Conservation (phyloP, 2,797 vertebrate species). For the Corythornis leucogaster region DNA sequence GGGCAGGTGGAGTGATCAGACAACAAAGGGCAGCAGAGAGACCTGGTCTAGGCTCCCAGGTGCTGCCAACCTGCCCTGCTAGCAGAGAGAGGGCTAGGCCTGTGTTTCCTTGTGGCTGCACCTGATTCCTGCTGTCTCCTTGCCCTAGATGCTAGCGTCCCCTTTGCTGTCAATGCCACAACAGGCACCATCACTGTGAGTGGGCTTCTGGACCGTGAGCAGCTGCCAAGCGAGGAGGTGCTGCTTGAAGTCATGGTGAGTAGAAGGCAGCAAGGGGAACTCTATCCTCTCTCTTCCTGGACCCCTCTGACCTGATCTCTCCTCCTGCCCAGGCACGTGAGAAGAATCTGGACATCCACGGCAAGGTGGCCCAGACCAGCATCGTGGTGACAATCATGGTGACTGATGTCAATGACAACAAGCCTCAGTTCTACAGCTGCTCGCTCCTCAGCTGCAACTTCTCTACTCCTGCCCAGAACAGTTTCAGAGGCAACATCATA, state of each 20-base stretch:
- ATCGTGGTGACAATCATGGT: constrained; percentile 82
- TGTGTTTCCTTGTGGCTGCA: not conserved
- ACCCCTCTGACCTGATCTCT: not conserved
- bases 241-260: constrained; percentile 84
- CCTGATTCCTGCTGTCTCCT: not conserved
- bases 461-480: not conserved
- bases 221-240: constrained; percentile 75
- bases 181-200: constrained; percentile 81
- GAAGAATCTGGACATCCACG: constrained; percentile 68
- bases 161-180: constrained; percentile 73
- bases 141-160: constrained; percentile 53
- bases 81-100: not conserved
- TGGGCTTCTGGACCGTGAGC: constrained; percentile 84
- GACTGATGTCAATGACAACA: constrained; percentile 88
- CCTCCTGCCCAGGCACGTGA: constrained; percentile 83
- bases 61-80: not conserved
- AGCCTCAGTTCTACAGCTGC: constrained; percentile 88
- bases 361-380: constrained; percentile 58
- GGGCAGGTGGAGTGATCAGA: not conserved
- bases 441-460: constrained; percentile 73
- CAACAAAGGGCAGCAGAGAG: not conserved
- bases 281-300: not conserved
- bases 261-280: not conserved
- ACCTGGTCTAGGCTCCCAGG: not conserved
- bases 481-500: constrained; percentile 80